phyloP scores from a whole-genome alignment of 2,888 invertebrate species.

The Leucophenga montana region DNA sequence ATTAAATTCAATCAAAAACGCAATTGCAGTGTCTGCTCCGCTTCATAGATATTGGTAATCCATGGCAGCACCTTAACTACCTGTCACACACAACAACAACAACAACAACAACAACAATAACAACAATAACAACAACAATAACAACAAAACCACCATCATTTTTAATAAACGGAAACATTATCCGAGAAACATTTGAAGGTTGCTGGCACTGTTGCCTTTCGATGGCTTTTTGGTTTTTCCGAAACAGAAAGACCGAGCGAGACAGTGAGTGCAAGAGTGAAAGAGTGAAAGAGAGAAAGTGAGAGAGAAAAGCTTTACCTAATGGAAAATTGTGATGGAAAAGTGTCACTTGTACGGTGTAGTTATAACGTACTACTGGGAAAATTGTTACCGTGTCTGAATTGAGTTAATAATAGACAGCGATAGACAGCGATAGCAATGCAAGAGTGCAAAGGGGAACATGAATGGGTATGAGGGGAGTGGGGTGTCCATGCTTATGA shows the following conservation, averaged over 20 bases:
- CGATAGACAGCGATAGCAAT: neutral
- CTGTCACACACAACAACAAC: neutral
- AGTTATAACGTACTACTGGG: neutral
- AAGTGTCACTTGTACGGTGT: constrained; percentile 26
- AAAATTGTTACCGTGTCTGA: constrained; percentile 63
- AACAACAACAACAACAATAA: neutral
- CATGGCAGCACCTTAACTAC: no score
- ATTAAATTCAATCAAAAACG: neutral
- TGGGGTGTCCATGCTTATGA: neutral
- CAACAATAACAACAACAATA: neutral
- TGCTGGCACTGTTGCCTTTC: neutral
- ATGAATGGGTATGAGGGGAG: no score
- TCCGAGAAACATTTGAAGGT: neutral
- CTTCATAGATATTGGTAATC: neutral
- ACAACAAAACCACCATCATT: neutral
- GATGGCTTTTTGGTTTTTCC: neutral
- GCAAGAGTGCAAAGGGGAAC: neutral
- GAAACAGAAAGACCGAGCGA: no score
- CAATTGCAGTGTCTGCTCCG: neutral
- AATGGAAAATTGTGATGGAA: constrained; percentile 16
- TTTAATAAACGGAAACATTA: neutral
- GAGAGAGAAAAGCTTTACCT: constrained; percentile 20
- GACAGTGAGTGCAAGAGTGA: no score
- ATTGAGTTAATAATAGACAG: constrained; percentile 59
- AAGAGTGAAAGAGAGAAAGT: constrained; percentile 11